Evolutionary conservation across 2,797 vertebrate genomes (phyloP), one percentile per base, ranked within the genome.

Genomic region (Acanthopagrus latus): DNA sequence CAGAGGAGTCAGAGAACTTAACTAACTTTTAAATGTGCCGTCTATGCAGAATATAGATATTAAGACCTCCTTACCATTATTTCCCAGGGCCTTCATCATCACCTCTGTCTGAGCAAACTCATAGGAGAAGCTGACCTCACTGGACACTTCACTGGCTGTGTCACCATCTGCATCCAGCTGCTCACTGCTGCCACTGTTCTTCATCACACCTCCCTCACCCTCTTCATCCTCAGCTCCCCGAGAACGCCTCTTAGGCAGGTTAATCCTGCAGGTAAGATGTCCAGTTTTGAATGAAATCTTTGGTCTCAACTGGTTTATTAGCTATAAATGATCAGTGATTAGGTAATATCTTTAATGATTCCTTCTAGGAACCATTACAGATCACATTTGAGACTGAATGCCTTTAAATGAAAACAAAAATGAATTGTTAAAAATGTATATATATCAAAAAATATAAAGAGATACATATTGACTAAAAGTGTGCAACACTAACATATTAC

Each of bases 21-120:
- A 27, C 43, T 27, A 5, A 46, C 4, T 3, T 46, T 46, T 6
- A 16, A 3, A 38, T 2, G 11, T 14, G 55, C 23, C 2, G 12
- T 13, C 29, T 11, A 14, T 7, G 3, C 14, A 67, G 76, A 47
- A 4, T 3, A 17, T 0, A 47, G 1, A 55, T 18, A 21, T 60
- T n/a, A 8, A 5, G 2, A 11, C 20, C n/a, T 58, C 48, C 93
- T 95, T 89, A 98, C 97, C 98, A 0, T 98, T 97, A 74, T 88
- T 96, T 11, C 96, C 96, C 69, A 99, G 94, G 1, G 96, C 97
- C 84, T 99, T 99, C 98, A 99, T 99, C 88, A 98, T 99, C 68
- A 99, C 97, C 85, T 99, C 98, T 59, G 99, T 99, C 94, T 99
- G 98, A 6, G 98, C 98, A 0, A 99, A 99, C 76, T 99, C 98